Percentiles rank a stretch among this genome's conserved stretches.
These are phyloP conservation scores for Aphidius ervi DNA, from an alignment of 1,140 invertebrate species.

Conservation along the genomic window DNA sequence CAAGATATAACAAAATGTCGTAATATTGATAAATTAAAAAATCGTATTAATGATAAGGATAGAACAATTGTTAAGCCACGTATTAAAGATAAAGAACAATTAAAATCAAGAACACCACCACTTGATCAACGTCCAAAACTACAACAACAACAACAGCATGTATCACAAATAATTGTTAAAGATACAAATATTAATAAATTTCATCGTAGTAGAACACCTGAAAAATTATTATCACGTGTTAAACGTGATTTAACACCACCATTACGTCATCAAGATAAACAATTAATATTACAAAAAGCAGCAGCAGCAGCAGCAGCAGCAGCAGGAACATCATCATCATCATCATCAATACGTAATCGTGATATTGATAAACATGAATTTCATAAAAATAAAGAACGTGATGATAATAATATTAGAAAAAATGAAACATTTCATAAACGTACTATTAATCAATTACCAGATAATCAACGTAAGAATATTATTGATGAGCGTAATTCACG, in stretches of 20 bases:
- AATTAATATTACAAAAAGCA: too few relatives aligned
- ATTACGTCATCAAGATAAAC: conserved; percentile 35
- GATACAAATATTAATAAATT: conserved; percentile 26
- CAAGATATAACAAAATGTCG: too few relatives aligned
- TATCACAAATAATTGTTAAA: conserved; percentile 1
- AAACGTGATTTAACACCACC: conserved; percentile 40
- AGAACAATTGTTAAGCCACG: conserved; percentile 37
- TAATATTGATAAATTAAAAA: conserved; percentile 35
- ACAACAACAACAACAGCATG: conserved; percentile 37
- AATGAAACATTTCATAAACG: conserved; percentile 28
- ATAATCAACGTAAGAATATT: conserved; percentile 37
- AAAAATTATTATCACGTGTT: conserved; percentile 41
- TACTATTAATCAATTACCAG: conserved; percentile 7
- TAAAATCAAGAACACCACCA: conserved; percentile 43
- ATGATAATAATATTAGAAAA: conserved; percentile 38
- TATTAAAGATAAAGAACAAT: conserved; percentile 44
- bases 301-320: too few relatives aligned
- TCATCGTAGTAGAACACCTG: conserved; percentile 44
- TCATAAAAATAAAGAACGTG: conserved; percentile 39
- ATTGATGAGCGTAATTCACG: conserved; percentile 32
- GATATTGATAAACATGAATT: conserved; percentile 44
- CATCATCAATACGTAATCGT: conserved; percentile 26
- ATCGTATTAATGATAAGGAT: conserved; percentile 39
- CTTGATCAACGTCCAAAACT: conserved; percentile 37
- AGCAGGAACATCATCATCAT: too few relatives aligned